A percentile compares a stretch with the other conserved stretches of the same genome.
These are phyloP conservation scores for Drosophila rhopaloa DNA, from an alignment of 1,140 invertebrate species.

Conservation along the genomic window DNA sequence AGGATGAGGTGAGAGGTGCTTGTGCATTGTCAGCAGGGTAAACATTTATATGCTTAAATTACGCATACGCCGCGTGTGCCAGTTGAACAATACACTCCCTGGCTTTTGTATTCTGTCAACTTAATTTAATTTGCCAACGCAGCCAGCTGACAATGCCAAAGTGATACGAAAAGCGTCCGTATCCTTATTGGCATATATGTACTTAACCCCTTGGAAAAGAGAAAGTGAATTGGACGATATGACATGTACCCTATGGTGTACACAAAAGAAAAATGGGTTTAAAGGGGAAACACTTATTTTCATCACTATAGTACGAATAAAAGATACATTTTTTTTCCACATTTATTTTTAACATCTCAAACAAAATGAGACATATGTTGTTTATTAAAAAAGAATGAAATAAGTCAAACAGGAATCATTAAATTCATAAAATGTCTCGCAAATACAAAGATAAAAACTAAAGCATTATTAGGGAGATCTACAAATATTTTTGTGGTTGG, in stretches of 20 bases:
- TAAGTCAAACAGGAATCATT: too few species aligned
- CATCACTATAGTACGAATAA: too few species aligned
- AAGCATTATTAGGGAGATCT: too few species aligned
- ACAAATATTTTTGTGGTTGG: too few species aligned
- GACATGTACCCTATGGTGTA: neutral
- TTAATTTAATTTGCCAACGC: conserved; percentile 50
- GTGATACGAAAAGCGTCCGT: conserved; percentile 11
- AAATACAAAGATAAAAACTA: too few species aligned
- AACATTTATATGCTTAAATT: conserved; percentile 55
- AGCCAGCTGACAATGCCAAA: conserved; percentile 38
- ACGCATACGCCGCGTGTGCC: conserved; percentile 43
- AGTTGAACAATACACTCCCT: conserved; percentile 30
- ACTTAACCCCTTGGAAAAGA: neutral
- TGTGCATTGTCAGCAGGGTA: conserved; percentile 29
- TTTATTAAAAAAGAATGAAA: too few species aligned
- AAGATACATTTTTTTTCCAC: too few species aligned
- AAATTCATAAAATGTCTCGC: too few species aligned
- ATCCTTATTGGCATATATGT: conserved; percentile 11
- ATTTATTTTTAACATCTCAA: too few species aligned
- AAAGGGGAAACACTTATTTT: too few species aligned
- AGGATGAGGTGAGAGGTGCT: conserved; percentile 12
- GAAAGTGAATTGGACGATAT: conserved; percentile 9
- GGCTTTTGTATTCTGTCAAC: conserved; percentile 42
- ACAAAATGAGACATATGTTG: too few species aligned
- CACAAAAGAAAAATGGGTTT: neutral